Percentiles rank a stretch among this genome's conserved stretches.
phyloP scores from a whole-genome alignment of 2,888 invertebrate genomes.

The Trachelus tabidus region DNA sequence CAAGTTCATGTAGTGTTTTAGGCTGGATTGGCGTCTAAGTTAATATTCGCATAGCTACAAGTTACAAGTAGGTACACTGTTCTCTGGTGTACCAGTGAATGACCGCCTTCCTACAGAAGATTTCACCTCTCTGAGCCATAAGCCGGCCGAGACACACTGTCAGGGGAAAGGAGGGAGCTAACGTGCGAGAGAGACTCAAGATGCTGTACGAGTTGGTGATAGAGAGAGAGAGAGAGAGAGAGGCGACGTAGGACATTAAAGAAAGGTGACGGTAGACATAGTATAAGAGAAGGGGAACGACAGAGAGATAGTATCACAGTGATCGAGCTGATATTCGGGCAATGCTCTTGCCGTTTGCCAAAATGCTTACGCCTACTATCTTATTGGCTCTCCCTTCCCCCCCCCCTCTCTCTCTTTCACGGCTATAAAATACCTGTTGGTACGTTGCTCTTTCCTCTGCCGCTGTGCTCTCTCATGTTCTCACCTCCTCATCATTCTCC shows the following conservation, averaged over 20 bases:
- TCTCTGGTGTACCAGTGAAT: neutral
- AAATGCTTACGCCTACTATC: conserved; percentile 14
- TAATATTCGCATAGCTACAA: neutral
- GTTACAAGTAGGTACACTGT: neutral
- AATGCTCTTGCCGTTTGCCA: conserved; percentile 13
- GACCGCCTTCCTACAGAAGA: conserved; percentile 16
- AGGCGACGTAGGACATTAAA: neutral
- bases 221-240: too few species aligned
- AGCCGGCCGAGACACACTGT: conserved; percentile 10
- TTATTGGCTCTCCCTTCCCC: neutral
- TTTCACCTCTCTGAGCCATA: conserved; percentile 23
- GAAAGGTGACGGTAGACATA: conserved; percentile 3
- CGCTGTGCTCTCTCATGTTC: neutral
- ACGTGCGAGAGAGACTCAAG: neutral
- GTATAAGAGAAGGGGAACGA: neutral
- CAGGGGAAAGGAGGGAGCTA: neutral
- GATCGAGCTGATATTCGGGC: conserved; percentile 21
- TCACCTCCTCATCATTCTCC: neutral
- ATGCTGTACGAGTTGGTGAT: neutral
- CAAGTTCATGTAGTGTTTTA: neutral
- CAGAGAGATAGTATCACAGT: conserved; percentile 11
- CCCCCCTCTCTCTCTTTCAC: neutral
- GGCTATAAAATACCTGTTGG: neutral
- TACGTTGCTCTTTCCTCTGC: neutral
- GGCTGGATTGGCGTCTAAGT: neutral